Evolutionary conservation across 2,797 vertebrate species (phyloP).

Genomic region (Poeciliopsis turneri): DNA sequence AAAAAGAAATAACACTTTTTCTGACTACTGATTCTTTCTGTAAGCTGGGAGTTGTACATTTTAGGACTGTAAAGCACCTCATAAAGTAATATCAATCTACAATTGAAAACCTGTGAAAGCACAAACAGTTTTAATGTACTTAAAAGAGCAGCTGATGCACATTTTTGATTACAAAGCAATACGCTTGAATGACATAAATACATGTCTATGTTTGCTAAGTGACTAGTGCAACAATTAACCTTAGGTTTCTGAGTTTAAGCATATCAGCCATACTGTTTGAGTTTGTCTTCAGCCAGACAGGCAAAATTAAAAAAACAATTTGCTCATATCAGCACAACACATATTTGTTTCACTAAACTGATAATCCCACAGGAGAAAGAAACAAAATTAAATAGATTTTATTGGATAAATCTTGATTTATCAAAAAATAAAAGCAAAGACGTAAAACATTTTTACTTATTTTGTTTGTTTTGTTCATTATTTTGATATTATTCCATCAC

Average conservation of each 20-base stretch:
- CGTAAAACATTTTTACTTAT: neutral
- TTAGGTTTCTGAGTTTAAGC: neutral
- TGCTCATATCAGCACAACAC: neutral
- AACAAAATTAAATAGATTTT: neutral
- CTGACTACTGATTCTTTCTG: constrained; percentile 10
- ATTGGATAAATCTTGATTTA: neutral
- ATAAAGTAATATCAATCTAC: constrained; percentile 23
- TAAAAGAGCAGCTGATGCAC: constrained; percentile 11
- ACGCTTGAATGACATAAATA: neutral
- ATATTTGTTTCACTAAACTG: neutral
- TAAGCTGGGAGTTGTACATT: constrained; percentile 36
- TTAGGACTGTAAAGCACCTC: constrained; percentile 44
- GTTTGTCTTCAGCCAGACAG: neutral
- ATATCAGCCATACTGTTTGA: neutral
- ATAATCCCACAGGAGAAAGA: neutral
- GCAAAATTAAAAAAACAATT: neutral
- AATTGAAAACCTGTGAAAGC: constrained; percentile 52
- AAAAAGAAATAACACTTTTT: neutral
- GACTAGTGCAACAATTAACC: neutral
- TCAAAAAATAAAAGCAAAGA: neutral
- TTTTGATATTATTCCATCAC: neutral
- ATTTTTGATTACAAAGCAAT: constrained; percentile 4
- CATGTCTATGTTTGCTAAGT: neutral
- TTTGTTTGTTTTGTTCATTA: neutral
- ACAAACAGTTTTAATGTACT: constrained; percentile 52